These are phyloP conservation scores for Dipodomys stephensi DNA, from an alignment of 2,113 vertebrate species.

Conservation along the genomic window DNA sequence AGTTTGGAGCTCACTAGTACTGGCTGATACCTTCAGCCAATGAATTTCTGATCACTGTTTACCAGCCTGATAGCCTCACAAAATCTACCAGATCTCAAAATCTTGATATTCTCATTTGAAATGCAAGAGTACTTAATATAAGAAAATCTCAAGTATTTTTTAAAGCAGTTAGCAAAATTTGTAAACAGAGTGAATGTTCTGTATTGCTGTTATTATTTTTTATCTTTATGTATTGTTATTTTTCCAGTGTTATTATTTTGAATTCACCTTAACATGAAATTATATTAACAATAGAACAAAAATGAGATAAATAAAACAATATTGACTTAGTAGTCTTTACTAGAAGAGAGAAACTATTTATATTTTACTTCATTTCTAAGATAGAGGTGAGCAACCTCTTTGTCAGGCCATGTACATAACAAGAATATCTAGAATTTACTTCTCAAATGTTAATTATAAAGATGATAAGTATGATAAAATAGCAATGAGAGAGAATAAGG, in stretches of 20 bases:
- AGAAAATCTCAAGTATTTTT: not conserved
- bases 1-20: not conserved
- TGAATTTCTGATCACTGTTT: not conserved
- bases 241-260: not conserved
- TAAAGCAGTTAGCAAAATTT: constrained; percentile 6
- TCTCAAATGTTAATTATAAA: constrained; percentile 33
- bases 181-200: not conserved
- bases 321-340: constrained; percentile 6
- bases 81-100: not conserved
- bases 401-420: not conserved
- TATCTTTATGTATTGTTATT: not conserved
- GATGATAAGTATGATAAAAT: constrained; percentile 34
- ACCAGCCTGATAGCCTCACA: not conserved
- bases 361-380: constrained; percentile 26
- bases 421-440: constrained; percentile 1
- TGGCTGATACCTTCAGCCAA: not conserved
- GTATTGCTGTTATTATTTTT: not conserved
- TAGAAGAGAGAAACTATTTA: not conserved
- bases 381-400: not conserved
- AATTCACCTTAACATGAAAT: constrained; percentile 29
- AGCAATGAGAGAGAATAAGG: constrained; percentile 15
- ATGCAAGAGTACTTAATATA: not conserved
- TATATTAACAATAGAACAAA: constrained; percentile 26
- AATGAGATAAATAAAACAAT: constrained; percentile 30
- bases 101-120: not conserved